Conservation (phyloP, 2,888 invertebrate genomes). For the Acanthacorydalis orientalis region DNA sequence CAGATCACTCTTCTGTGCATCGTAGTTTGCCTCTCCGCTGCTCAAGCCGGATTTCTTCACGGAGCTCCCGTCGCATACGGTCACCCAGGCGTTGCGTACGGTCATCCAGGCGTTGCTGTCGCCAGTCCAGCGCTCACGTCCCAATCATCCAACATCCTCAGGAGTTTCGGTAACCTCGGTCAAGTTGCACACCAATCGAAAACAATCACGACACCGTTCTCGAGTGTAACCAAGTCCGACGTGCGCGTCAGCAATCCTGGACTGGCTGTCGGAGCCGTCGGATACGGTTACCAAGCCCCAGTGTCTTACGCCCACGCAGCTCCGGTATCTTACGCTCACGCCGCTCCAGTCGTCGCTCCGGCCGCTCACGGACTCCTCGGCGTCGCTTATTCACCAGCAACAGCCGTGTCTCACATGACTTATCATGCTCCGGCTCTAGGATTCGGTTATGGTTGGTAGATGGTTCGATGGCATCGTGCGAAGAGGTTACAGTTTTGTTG, state of each 20-base stretch:
- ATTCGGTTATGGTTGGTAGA: too few relatives aligned
- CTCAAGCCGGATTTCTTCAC: constrained; percentile 20
- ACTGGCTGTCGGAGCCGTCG: constrained; percentile 10
- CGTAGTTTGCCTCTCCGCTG: constrained; percentile 33
- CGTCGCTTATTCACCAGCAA: constrained; percentile 41
- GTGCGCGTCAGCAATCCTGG: constrained; percentile 54
- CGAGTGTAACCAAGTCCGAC: constrained; percentile 51
- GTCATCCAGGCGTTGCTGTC: constrained; percentile 25
- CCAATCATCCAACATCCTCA: constrained; percentile 40
- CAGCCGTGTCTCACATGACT: constrained; percentile 40
- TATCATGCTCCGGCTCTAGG: constrained; percentile 16
- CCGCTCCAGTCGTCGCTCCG: constrained; percentile 12
- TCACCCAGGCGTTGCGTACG: constrained; percentile 13
- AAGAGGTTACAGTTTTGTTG: too few relatives aligned
- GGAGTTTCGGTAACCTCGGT: constrained; percentile 48
- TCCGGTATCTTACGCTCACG: constrained; percentile 10
- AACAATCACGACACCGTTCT: constrained; percentile 54
- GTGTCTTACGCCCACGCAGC: constrained; percentile 5
- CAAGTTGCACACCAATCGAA: constrained; percentile 57
- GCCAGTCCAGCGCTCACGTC: constrained; percentile 35
- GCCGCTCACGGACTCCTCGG: constrained; percentile 30
- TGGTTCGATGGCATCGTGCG: too few relatives aligned
- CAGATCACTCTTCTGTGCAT: constrained; percentile 12
- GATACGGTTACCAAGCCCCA: background rate
- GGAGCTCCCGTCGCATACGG: constrained; percentile 35